These are phyloP conservation scores for Eufriesea mexicana DNA, from an alignment of 1,140 invertebrate genomes.

Conservation along the genomic window DNA sequence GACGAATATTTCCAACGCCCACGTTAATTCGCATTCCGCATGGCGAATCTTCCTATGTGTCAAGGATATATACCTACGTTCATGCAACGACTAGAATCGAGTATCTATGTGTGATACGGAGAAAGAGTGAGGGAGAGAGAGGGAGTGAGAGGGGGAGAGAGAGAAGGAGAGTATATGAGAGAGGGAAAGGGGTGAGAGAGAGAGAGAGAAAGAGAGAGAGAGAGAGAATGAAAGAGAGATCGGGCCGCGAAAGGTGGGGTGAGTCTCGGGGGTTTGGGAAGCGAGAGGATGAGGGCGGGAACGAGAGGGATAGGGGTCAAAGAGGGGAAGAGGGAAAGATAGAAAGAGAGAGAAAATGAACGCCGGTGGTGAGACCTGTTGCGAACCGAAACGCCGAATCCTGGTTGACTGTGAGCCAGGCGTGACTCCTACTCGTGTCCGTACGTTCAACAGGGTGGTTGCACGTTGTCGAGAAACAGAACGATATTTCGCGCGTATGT, in stretches of 20 bases:
- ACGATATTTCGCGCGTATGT: constrained; percentile 36
- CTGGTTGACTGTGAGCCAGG: constrained; percentile 75
- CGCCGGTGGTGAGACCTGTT: constrained; percentile 77
- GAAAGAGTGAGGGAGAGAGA: neutral
- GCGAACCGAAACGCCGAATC: constrained; percentile 79
- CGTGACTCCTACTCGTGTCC: constrained; percentile 74
- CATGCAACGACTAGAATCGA: constrained; percentile 22
- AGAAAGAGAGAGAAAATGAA: constrained; percentile 54
- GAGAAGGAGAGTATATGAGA: neutral
- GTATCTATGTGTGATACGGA: constrained; percentile 35
- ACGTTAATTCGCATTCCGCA: constrained; percentile 29
- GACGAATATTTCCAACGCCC: neutral
- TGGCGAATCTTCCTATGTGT: constrained; percentile 34
- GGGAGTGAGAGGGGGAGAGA: neutral
- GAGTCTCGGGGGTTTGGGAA: constrained; percentile 22
- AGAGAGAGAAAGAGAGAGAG: constrained; percentile 25
- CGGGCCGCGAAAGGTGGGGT: neutral
- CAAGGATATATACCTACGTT: neutral
- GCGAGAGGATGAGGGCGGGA: constrained; percentile 34
- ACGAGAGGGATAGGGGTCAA: constrained; percentile 42
- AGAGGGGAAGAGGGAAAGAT: constrained; percentile 31
- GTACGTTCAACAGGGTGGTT: constrained; percentile 70
- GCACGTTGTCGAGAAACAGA: constrained; percentile 65
- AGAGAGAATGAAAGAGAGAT: constrained; percentile 19
- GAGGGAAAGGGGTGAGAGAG: neutral